Percentiles rank a stretch among this genome's conserved stretches.
Conservation (phyloP, 2,113 vertebrate genomes). For the Misgurnus mizolepis region DNA sequence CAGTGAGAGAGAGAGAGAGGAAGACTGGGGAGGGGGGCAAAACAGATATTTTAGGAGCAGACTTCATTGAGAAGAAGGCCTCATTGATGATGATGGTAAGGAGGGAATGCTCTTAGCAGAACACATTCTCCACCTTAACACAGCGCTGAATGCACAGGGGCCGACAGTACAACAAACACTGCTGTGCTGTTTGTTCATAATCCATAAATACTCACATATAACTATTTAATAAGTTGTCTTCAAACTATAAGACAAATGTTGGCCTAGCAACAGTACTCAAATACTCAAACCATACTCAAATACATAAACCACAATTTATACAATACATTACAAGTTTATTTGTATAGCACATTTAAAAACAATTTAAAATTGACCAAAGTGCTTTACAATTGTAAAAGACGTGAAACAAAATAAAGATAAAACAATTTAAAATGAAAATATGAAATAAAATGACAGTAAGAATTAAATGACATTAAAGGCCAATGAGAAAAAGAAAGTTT, state of each 20-base stretch:
- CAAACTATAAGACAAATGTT: background rate
- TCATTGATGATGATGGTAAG: constrained; percentile 41
- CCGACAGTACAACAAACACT: background rate
- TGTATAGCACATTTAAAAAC: too few relatives aligned
- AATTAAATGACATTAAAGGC: too few relatives aligned
- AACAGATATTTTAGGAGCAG: constrained; percentile 46
- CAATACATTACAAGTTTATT: too few relatives aligned
- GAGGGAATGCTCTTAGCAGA: constrained; percentile 26
- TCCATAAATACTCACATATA: background rate
- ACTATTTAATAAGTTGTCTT: background rate
- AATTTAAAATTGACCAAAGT: too few relatives aligned
- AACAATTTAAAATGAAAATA: too few relatives aligned
- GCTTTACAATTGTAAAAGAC: too few relatives aligned
- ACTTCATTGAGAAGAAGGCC: constrained; percentile 51
- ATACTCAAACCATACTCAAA: too few relatives aligned
- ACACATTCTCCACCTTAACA: background rate
- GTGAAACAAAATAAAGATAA: too few relatives aligned
- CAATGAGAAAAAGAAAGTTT: too few relatives aligned
- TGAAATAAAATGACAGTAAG: too few relatives aligned
- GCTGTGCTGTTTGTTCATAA: background rate
- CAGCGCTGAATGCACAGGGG: background rate
- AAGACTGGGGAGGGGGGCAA: constrained; percentile 39
- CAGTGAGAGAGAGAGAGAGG: constrained; percentile 48
- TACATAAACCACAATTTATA: too few relatives aligned
- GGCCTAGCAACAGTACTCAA: background rate